These are phyloP conservation scores for Paraescarpia echinospica DNA, from an alignment of 1,140 invertebrate species.

Conservation along the genomic window DNA sequence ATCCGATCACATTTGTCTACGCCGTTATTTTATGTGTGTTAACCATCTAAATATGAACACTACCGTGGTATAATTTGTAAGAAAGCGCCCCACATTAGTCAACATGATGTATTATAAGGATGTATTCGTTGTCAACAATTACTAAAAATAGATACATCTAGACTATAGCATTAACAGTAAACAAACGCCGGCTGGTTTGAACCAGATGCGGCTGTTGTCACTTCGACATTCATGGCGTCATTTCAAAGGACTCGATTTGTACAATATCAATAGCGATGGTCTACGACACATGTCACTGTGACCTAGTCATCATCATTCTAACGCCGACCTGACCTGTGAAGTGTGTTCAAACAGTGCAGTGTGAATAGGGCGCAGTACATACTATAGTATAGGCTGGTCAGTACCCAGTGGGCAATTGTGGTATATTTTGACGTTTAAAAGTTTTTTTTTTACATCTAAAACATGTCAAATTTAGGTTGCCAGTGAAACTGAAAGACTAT, in stretches of 20 bases:
- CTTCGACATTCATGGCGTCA: slow-evolving; percentile 30
- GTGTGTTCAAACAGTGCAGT: no score
- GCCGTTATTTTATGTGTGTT: not conserved
- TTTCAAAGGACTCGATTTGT: slow-evolving; percentile 28
- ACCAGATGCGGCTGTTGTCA: slow-evolving; percentile 26
- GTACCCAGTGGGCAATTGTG: no score
- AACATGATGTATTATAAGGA: slow-evolving; percentile 7
- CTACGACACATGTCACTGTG: not conserved
- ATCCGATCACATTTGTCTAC: not conserved
- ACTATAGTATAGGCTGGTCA: no score
- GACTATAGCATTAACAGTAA: not conserved
- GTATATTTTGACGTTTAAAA: no score
- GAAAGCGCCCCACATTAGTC: not conserved
- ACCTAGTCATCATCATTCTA: not conserved
- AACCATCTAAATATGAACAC: not conserved
- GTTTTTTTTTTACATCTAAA: no score
- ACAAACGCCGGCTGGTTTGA: slow-evolving; percentile 11
- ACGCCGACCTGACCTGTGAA: no score
- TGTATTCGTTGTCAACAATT: slow-evolving; percentile 16
- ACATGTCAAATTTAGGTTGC: no score
- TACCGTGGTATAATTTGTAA: not conserved
- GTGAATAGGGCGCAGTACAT: no score
- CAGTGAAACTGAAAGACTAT: no score
- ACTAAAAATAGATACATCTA: slow-evolving; percentile 24
- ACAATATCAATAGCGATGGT: slow-evolving; percentile 12